Percentiles rank a stretch among this genome's conserved stretches.
Evolutionary conservation across 2,797 vertebrate species (phyloP).

Genomic region (Anguilla pacifica): DNA sequence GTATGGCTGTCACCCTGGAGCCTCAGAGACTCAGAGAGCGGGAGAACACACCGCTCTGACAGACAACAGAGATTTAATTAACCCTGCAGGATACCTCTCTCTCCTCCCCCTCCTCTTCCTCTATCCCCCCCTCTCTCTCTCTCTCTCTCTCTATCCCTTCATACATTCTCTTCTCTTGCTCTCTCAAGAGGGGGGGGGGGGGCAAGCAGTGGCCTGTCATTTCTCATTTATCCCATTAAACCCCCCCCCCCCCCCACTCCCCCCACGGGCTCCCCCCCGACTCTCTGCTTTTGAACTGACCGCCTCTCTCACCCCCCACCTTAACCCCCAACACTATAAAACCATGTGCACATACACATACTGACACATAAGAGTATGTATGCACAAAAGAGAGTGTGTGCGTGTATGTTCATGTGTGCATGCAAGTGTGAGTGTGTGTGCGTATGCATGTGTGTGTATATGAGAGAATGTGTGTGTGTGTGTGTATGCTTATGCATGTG

Average conservation of each 20-base stretch:
- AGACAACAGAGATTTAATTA: slow-evolving; percentile 77
- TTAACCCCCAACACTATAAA: background rate
- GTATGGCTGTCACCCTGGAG: slow-evolving; percentile 58
- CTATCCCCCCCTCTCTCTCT: slow-evolving; percentile 16
- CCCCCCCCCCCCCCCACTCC: slow-evolving; percentile 19
- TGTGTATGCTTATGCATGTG: background rate
- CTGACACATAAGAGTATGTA: background rate
- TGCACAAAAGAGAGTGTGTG: background rate
- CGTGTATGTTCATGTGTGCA: background rate
- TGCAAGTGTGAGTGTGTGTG: background rate
- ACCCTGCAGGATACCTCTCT: slow-evolving; percentile 62
- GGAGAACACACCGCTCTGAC: slow-evolving; percentile 61
- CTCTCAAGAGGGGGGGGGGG: slow-evolving; percentile 5
- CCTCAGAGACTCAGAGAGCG: slow-evolving; percentile 53
- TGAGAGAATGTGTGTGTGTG: background rate
- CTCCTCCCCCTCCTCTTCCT: slow-evolving; percentile 14
- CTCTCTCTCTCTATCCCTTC: background rate
- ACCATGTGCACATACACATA: background rate
- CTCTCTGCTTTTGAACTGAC: slow-evolving; percentile 19
- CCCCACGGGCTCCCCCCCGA: background rate
- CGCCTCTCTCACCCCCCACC: background rate
- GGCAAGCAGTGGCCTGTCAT: slow-evolving; percentile 20
- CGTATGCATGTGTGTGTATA: background rate
- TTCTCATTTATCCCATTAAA: slow-evolving; percentile 30
- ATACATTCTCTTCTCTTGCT: slow-evolving; percentile 13